Percentiles rank a stretch among this genome's conserved stretches.
Conservation (phyloP, 2,888 invertebrate genomes). For the Plebejus melissa region DNA sequence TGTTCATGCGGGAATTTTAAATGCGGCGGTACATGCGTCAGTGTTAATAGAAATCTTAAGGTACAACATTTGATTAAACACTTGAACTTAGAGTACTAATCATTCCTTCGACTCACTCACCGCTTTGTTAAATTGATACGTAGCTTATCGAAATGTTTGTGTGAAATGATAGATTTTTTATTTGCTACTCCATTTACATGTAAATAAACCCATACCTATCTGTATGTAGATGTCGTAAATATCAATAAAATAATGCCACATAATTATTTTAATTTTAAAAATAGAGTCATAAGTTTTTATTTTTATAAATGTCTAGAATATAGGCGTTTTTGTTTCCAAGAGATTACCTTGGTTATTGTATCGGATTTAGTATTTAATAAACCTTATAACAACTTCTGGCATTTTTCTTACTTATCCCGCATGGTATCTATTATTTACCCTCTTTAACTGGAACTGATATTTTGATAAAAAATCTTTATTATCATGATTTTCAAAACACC, state of each 20-base stretch:
- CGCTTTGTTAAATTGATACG: slow-evolving; percentile 17
- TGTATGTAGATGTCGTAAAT: slow-evolving; percentile 20
- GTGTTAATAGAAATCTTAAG: slow-evolving; percentile 19
- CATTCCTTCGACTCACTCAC: slow-evolving; percentile 18
- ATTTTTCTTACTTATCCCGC: slow-evolving; percentile 75
- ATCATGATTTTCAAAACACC: background rate
- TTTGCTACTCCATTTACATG: slow-evolving; percentile 22
- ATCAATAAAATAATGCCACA: slow-evolving; percentile 25
- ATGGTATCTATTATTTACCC: slow-evolving; percentile 54
- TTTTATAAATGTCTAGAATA: slow-evolving; percentile 61
- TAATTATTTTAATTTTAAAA: slow-evolving; percentile 37
- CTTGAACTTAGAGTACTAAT: slow-evolving; percentile 14
- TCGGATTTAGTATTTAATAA: slow-evolving; percentile 69
- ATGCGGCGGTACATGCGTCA: background rate
- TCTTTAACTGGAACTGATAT: slow-evolving; percentile 31
- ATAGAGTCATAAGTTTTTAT: slow-evolving; percentile 63
- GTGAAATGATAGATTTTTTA: background rate
- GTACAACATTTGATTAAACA: slow-evolving; percentile 16
- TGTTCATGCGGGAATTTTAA: background rate
- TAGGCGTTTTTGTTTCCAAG: slow-evolving; percentile 50
- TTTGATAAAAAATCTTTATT: background rate
- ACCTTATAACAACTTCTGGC: slow-evolving; percentile 67
- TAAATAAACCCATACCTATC: slow-evolving; percentile 23
- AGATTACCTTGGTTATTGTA: slow-evolving; percentile 53
- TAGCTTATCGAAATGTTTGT: slow-evolving; percentile 14